phyloP scores from a whole-genome alignment of 1,140 invertebrate species.

The Gonatopus flavifemur region DNA sequence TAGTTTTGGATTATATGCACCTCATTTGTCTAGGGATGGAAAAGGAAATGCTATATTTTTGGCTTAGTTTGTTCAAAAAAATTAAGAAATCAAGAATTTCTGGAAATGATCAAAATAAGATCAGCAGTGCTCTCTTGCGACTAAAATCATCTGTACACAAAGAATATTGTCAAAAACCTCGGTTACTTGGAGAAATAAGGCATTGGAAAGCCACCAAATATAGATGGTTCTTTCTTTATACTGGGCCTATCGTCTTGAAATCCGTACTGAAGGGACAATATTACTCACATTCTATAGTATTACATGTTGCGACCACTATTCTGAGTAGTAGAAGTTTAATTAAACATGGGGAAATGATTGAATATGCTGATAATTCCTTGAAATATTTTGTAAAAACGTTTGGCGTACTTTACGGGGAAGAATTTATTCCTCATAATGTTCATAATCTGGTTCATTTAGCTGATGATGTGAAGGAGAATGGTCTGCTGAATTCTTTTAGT shows the following conservation, averaged over 20 bases:
- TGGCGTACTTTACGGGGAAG: constrained; percentile 3
- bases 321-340: not conserved
- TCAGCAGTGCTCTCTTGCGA: constrained; percentile 1
- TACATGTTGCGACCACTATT: constrained; percentile 1
- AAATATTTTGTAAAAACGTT: constrained; percentile 6
- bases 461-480: constrained; percentile 11
- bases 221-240: too few species aligned
- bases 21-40: constrained; percentile 37
- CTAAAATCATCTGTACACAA: constrained; percentile 16
- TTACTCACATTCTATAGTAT: constrained; percentile 8
- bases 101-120: constrained; percentile 3
- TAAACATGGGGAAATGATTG: not conserved
- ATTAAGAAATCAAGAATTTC: constrained; percentile 8
- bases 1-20: constrained; percentile 42
- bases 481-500: constrained; percentile 1
- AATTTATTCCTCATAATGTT: constrained; percentile 11
- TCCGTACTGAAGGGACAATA: not conserved
- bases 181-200: constrained; percentile 20
- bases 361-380: not conserved
- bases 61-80: constrained; percentile 23
- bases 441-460: constrained; percentile 11
- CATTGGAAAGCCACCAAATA: constrained; percentile 41
- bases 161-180: constrained; percentile 35
- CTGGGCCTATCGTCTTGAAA: constrained; percentile 23
- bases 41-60: constrained; percentile 36